Evolutionary conservation across 2,797 vertebrate species (phyloP).

Genomic region (Distichodus sexfasciatus): DNA sequence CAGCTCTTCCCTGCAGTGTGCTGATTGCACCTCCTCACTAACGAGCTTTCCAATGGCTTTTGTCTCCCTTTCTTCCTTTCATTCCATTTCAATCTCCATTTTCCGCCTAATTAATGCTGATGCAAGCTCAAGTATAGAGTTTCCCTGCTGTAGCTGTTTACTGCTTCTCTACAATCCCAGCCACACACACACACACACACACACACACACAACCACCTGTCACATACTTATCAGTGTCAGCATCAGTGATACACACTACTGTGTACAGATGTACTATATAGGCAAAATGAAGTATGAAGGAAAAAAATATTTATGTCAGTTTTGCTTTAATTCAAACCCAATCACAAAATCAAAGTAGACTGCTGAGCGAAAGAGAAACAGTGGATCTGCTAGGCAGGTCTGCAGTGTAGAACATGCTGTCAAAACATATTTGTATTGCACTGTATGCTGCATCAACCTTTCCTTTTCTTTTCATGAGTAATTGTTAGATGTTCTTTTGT

Average conservation of each 20-base stretch:
- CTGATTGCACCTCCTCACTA: conserved; percentile 46
- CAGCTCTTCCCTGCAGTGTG: conserved; percentile 28
- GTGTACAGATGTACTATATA: conserved; percentile 22
- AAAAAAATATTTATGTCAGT: conserved; percentile 33
- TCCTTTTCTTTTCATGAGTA: conserved; percentile 27
- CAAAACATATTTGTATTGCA: background rate
- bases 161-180: conserved; percentile 1
- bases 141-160: conserved; percentile 37
- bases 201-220: conserved; percentile 15
- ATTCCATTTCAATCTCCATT: conserved; percentile 55
- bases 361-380: conserved; percentile 15
- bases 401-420: conserved; percentile 5
- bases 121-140: conserved; percentile 49
- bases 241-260: conserved; percentile 7
- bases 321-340: conserved; percentile 30
- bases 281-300: conserved; percentile 41
- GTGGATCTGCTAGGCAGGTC: conserved; percentile 13
- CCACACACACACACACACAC: background rate
- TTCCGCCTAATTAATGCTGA: conserved; percentile 56
- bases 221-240: conserved; percentile 12
- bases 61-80: conserved; percentile 52
- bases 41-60: conserved; percentile 49
- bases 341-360: conserved; percentile 41
- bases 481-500: conserved; percentile 6
- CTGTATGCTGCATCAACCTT: conserved; percentile 29